Conservation (phyloP, 2,113 vertebrate species). For the Nymphicus hollandicus region DNA sequence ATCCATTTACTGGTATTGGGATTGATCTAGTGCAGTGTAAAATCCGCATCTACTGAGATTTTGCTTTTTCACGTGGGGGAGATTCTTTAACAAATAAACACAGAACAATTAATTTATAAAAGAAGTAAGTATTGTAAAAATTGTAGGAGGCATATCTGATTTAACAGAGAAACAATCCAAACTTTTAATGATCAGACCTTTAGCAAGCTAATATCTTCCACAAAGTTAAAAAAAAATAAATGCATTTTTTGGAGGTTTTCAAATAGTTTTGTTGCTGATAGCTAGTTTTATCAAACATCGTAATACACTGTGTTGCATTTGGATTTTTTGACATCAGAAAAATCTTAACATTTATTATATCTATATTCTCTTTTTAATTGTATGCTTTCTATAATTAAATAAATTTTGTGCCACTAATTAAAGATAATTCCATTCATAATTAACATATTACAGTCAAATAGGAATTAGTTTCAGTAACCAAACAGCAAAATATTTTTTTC, state of each 20-base stretch:
- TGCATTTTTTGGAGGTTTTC: slow-evolving; percentile 45
- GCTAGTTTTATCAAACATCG: slow-evolving; percentile 26
- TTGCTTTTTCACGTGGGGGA: slow-evolving; percentile 80
- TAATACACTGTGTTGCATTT: slow-evolving; percentile 37
- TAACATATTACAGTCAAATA: background rate
- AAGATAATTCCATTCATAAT: slow-evolving; percentile 57
- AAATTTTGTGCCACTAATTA: slow-evolving; percentile 54
- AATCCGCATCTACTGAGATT: slow-evolving; percentile 82
- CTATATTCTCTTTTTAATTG: slow-evolving; percentile 28
- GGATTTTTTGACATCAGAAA: slow-evolving; percentile 40
- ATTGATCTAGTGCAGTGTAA: slow-evolving; percentile 90
- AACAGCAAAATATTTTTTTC: slow-evolving; percentile 40
- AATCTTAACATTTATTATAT: slow-evolving; percentile 35
- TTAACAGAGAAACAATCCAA: slow-evolving; percentile 67
- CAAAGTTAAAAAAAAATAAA: slow-evolving; percentile 24
- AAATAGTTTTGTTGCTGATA: slow-evolving; percentile 56
- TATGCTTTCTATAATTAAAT: slow-evolving; percentile 61
- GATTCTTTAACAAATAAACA: slow-evolving; percentile 83
- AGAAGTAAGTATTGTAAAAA: slow-evolving; percentile 69
- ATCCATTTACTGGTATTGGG: slow-evolving; percentile 91
- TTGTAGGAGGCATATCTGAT: slow-evolving; percentile 59
- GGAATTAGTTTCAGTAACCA: slow-evolving; percentile 36
- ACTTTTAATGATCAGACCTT: slow-evolving; percentile 57
- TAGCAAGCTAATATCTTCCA: background rate
- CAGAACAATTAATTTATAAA: slow-evolving; percentile 83